Evolutionary conservation across 2,797 vertebrate genomes (phyloP).

Genomic region (Ctenosaura bakeri): DNA sequence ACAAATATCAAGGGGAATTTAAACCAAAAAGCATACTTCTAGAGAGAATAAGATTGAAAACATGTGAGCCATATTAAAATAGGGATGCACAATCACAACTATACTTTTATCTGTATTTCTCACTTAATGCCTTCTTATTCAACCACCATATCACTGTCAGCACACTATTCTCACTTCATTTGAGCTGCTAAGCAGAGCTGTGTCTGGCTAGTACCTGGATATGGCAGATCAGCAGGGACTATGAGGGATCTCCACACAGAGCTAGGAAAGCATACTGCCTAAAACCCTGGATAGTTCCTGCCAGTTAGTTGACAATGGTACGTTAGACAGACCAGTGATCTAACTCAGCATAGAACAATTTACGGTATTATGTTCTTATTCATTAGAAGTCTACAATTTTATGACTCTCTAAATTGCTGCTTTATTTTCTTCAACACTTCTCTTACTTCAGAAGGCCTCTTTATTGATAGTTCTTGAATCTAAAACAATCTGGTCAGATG

Average conservation of each 20-base stretch:
- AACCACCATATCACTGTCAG: no score
- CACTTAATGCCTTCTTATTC: background rate
- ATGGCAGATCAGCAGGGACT: no score
- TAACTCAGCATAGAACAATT: no score
- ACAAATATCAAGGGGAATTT: background rate
- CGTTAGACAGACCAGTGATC: no score
- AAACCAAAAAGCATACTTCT: background rate
- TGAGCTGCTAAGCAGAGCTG: no score
- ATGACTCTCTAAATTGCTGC: background rate
- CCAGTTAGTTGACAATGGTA: no score
- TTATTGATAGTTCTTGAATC: background rate
- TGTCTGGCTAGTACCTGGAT: no score
- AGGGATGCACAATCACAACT: background rate
- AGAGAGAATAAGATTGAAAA: background rate
- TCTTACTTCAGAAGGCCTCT: background rate
- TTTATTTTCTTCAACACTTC: background rate
- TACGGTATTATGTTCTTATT: no score
- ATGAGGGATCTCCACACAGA: no score
- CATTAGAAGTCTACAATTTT: background rate
- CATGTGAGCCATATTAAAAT: rapidly evolving
- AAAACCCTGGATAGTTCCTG: no score
- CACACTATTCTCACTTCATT: no score
- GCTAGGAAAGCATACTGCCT: no score
- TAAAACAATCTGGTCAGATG: background rate
- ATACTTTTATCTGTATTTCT: background rate